Evolutionary conservation across 2,113 vertebrate genomes (phyloP).

Genomic region (Seriola aureovittata): DNA sequence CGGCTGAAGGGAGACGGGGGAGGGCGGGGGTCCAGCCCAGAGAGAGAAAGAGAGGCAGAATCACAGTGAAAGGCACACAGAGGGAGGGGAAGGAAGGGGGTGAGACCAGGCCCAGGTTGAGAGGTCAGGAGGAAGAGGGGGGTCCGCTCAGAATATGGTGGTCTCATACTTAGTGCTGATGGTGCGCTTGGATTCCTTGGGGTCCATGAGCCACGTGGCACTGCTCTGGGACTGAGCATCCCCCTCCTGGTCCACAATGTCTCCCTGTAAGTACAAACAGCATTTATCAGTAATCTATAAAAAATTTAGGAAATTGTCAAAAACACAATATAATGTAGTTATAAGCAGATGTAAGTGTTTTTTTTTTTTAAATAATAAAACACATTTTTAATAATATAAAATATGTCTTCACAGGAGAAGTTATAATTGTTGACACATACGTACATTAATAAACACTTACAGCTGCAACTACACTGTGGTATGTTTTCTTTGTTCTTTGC

Average conservation of each 20-base stretch:
- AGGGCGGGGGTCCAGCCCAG: conserved; percentile 39
- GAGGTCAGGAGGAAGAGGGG: conserved; percentile 43
- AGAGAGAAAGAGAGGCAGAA: conserved; percentile 38
- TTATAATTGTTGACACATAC: no score
- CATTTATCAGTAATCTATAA: neutral
- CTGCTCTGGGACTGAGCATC: conserved; percentile 90
- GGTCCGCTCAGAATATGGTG: conserved; percentile 94
- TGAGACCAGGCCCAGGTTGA: conserved; percentile 49
- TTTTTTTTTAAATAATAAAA: neutral
- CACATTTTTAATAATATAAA: no score
- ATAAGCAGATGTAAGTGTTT: neutral
- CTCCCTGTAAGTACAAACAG: conserved; percentile 82
- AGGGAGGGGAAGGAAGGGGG: conserved; percentile 49
- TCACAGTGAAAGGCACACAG: conserved; percentile 79
- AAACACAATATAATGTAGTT: neutral
- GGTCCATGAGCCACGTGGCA: conserved; percentile 94
- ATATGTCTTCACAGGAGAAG: no score
- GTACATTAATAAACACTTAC: no score
- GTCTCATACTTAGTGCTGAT: conserved; percentile 99
- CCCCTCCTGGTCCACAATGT: conserved; percentile 87
- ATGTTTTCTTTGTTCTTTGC: no score
- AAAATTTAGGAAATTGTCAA: neutral
- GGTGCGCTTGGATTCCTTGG: conserved; percentile 94
- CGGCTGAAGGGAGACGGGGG: conserved; percentile 7
- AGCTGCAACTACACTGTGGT: no score